These are phyloP conservation scores for Melanotaenia duboulayi DNA, from an alignment of 2,113 vertebrate species.

Conservation along the genomic window DNA sequence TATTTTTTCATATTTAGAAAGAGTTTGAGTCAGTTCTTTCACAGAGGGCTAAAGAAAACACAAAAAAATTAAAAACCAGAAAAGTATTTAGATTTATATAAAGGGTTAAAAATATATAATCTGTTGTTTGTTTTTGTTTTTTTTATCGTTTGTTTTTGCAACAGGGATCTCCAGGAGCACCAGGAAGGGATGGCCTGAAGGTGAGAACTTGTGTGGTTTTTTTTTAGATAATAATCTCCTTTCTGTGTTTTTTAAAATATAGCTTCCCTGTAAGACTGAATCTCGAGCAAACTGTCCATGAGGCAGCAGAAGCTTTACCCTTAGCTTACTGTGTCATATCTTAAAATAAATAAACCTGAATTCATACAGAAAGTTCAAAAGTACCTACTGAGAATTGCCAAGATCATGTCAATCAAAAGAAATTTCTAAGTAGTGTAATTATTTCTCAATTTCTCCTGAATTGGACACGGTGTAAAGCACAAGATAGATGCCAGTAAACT, in stretches of 20 bases:
- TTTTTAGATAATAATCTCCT: background rate
- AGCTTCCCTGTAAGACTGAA: background rate
- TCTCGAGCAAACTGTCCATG: background rate
- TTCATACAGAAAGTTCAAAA: background rate
- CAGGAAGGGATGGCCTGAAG: constrained; percentile 92
- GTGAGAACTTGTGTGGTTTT: constrained; percentile 72
- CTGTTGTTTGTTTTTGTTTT: background rate
- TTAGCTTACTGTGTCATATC: background rate
- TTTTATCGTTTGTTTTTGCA: constrained; percentile 57
- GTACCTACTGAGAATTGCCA: constrained; percentile 11
- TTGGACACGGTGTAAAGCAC: background rate
- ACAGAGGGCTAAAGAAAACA: too few species aligned
- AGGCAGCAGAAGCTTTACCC: constrained; percentile 1
- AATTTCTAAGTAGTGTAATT: constrained; percentile 32
- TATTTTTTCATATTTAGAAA: constrained; percentile 19
- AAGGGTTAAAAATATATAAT: constrained; percentile 8
- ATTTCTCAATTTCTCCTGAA: background rate
- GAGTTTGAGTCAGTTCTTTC: constrained; percentile 1
- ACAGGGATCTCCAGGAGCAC: constrained; percentile 91
- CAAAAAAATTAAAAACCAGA: background rate
- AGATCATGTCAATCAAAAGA: constrained; percentile 22
- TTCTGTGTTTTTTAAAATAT: background rate
- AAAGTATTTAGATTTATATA: background rate
- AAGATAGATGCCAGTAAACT: constrained; percentile 25
- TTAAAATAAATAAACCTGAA: constrained; percentile 10